Evolutionary conservation across 2,888 invertebrate genomes (phyloP).

Genomic region (Oscheius sp.): DNA sequence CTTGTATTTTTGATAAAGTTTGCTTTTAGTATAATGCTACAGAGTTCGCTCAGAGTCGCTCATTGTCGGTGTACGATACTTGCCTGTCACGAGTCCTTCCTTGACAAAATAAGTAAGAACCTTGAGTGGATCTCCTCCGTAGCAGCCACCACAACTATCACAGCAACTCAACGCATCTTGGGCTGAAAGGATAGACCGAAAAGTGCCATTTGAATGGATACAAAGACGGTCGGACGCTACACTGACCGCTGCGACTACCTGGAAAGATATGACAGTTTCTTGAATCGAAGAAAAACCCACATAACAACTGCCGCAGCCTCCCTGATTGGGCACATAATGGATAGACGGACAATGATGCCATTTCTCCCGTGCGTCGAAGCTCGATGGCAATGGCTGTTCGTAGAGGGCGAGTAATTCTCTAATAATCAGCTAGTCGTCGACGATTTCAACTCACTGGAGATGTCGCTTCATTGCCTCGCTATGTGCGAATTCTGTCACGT

Average conservation of each 20-base stretch:
- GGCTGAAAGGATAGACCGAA: conserved; percentile 52
- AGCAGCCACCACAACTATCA: conserved; percentile 70
- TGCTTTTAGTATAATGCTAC: too few relatives aligned
- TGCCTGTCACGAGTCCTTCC: conserved; percentile 69
- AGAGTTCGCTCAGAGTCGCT: too few relatives aligned
- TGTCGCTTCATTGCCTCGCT: conserved; percentile 69
- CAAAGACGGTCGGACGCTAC: conserved; percentile 72
- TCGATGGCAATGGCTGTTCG: conserved; percentile 24
- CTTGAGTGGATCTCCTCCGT: conserved; percentile 72
- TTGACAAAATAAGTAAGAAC: conserved; percentile 71
- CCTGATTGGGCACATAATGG: conserved; percentile 69
- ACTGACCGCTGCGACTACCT: conserved; percentile 71
- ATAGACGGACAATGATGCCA: conserved; percentile 72
- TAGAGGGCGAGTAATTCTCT: conserved; percentile 37
- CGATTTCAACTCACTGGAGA: conserved; percentile 52
- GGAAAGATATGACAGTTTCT: not conserved
- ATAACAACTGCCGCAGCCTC: conserved; percentile 73
- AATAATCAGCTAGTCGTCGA: conserved; percentile 27
- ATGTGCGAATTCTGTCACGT: conserved; percentile 64
- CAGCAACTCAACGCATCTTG: conserved; percentile 69
- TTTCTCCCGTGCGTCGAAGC: conserved; percentile 38
- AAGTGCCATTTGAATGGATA: conserved; percentile 71
- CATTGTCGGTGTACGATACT: too few relatives aligned
- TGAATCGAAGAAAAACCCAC: conserved; percentile 41
- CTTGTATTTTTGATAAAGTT: too few relatives aligned